Conservation (phyloP, 2,113 vertebrate species). For the Grus americana region DNA sequence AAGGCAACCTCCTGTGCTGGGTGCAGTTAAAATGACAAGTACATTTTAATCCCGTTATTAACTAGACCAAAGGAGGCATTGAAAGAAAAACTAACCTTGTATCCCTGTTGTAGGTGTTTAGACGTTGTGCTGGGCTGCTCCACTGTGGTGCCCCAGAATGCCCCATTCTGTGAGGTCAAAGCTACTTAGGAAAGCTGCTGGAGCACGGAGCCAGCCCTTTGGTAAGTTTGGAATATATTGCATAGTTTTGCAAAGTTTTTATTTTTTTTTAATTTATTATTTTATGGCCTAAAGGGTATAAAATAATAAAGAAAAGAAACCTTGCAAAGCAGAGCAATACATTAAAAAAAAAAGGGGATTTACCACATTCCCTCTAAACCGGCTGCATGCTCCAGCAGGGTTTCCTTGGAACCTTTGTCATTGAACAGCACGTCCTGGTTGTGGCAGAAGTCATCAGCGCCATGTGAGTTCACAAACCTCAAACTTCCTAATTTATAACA, state of each 20-base stretch:
- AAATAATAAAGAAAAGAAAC: slow-evolving; percentile 74
- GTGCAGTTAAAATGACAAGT: not conserved
- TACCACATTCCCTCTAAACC: not conserved
- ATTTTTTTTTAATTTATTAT: slow-evolving; percentile 27
- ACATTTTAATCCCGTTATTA: not conserved
- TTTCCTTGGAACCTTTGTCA: slow-evolving; percentile 51
- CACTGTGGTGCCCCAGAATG: slow-evolving; percentile 25
- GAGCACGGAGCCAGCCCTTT: slow-evolving; percentile 64
- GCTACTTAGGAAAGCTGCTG: slow-evolving; percentile 63
- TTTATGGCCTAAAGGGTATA: slow-evolving; percentile 65
- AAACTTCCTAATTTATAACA: not conserved
- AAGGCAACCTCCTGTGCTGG: not conserved
- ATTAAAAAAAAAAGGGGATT: not conserved
- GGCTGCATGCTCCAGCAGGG: slow-evolving; percentile 63
- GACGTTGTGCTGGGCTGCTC: slow-evolving; percentile 39
- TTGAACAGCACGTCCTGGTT: not conserved
- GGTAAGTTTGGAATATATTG: slow-evolving; percentile 66
- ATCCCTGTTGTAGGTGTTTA: slow-evolving; percentile 53
- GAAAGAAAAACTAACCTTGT: slow-evolving; percentile 38
- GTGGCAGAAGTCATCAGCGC: not conserved
- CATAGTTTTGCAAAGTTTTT: slow-evolving; percentile 70
- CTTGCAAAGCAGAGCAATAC: slow-evolving; percentile 73
- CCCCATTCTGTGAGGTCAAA: slow-evolving; percentile 51
- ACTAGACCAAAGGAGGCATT: not conserved
- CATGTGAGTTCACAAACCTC: not conserved